Evolutionary conservation across 2,888 invertebrate species (phyloP), one percentile per base, ranked within the genome.

Genomic region (Lochmaea crataegi): DNA sequence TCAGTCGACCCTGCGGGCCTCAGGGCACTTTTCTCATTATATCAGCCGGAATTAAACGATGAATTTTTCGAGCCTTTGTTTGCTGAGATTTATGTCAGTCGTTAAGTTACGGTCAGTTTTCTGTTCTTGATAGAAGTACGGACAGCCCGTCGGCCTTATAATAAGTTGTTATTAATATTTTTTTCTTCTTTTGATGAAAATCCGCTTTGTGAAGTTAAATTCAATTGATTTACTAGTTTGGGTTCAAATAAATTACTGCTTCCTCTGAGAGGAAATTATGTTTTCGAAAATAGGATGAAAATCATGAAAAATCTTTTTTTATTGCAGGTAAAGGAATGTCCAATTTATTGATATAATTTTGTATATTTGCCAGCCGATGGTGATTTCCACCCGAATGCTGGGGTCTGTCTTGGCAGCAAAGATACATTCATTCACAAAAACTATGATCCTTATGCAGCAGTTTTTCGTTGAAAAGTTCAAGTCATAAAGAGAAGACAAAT

Each of bases 51-150:
- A 66, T 72, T 60, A 68, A 69, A 72, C 68, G 72, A 75, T 75
- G 69, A 66, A 75, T 75, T 72, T 65, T 66, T 68, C 68, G 61
- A 68, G 73, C 70, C 67, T 74, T 75, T 72, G 71, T 71, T 71
- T 69, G 61, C 65, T n/a, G 22, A 71, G 74, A 75, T 75, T 72
- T 68, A 75, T 75, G 74, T 65, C 69, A 61, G 74, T 65, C 72
- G 66, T 75, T 75, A 69, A 45, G 63, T 22, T 18, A 38, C 56
- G 69, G 61, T 69, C 64, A 69, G 63, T 69, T 69, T 69, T 53
- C 69, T 42, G 60, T 42, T 56, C 63, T 56, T 32, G 41, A 68
- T 68, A 48, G 68, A 68, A 68, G 61, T 61, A 68, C 51, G 53
- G 48, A 61, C 61, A n/a, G 42, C 12, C 68, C 18, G 53, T 51